Evolutionary conservation across 2,888 invertebrate genomes (phyloP).

Genomic region (Scelioninae gen. 1): DNA sequence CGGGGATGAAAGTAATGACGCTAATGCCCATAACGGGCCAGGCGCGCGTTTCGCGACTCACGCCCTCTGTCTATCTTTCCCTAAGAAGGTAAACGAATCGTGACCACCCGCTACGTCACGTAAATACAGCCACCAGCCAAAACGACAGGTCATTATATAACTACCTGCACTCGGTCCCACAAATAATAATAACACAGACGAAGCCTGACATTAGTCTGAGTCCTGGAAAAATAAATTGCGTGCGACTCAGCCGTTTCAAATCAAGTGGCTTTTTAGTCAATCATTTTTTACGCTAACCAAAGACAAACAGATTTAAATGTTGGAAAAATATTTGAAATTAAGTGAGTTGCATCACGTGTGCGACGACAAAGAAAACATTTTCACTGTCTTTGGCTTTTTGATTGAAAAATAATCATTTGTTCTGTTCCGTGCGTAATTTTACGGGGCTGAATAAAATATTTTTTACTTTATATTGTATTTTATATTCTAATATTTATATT

Average conservation of each 20-base stretch:
- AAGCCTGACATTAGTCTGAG: slow-evolving; percentile 47
- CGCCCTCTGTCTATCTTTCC: slow-evolving; percentile 63
- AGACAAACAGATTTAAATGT: slow-evolving; percentile 53
- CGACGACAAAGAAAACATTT: slow-evolving; percentile 21
- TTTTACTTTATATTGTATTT: too few relatives aligned
- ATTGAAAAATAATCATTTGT: slow-evolving; percentile 1
- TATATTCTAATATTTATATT: too few relatives aligned
- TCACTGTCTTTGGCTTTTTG: background rate
- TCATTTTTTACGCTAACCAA: slow-evolving; percentile 54
- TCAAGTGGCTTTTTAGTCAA: slow-evolving; percentile 55
- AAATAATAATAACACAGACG: slow-evolving; percentile 69
- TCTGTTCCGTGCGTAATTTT: too few relatives aligned
- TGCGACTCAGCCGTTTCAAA: slow-evolving; percentile 29
- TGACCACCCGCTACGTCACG: slow-evolving; percentile 77
- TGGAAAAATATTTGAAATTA: slow-evolving; percentile 59
- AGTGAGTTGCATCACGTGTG: slow-evolving; percentile 32
- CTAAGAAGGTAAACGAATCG: slow-evolving; percentile 66
- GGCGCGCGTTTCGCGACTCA: slow-evolving; percentile 63
- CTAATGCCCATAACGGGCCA: slow-evolving; percentile 72
- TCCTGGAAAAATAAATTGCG: slow-evolving; percentile 59
- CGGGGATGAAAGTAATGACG: slow-evolving; percentile 65
- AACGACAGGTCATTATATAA: slow-evolving; percentile 78
- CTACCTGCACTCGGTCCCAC: slow-evolving; percentile 71
- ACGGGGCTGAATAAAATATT: too few relatives aligned
- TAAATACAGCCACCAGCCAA: slow-evolving; percentile 81